Base-by-base conservation (phyloP, 2,797 vertebrate species). In the Manis pentadactyla region DNA sequence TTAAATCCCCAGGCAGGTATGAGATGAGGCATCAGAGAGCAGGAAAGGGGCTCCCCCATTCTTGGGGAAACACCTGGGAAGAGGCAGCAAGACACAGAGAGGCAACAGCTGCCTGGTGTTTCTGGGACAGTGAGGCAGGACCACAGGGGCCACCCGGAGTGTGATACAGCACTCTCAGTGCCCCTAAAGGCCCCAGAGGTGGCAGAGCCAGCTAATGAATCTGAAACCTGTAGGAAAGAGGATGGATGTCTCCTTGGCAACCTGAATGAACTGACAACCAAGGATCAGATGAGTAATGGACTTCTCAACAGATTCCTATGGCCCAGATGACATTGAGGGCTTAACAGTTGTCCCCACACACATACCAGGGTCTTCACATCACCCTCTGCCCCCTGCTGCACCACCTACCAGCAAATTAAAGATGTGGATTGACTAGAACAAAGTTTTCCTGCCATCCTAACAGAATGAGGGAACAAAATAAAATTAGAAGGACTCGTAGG, bases 401-500 rank as follows among this genome's bases (percentile, higher is more conserved):
- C 34, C 17, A 46, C 29, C 59, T n/a, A 66, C 18, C n/a, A 31
- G n/a, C 63, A 46, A 94, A 81, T 46, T 59, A 75, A 90, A 85
- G 13, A 57, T 25, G 31, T 4, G 31, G 57, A 25, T 18, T 59
- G 51, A 90, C 73, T 21, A 66, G 59, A 55, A 84, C 31, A 73
- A 31, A 10, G 46, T 46, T 46, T 95, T 68, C 87, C 66, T 42
- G 9, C 37, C 61, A 34, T 82, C 55, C 27, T 61, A 57, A 63
- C 51, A 85, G 53, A 95, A 69, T 51, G 25, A 95, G 51, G 61
- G 39, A 17, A 37, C 81, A 79, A 81, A 92, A 92, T 63, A 29
- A 97, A 95, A 59, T 78, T n/a, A 57, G n/a, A 89, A 69, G 51
- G 88, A 78, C 85, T 96, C 77, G 49, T 6, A 39, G 23, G 51